Conservation (phyloP, 2,888 invertebrate genomes). For the Cantharis flavilabris region DNA sequence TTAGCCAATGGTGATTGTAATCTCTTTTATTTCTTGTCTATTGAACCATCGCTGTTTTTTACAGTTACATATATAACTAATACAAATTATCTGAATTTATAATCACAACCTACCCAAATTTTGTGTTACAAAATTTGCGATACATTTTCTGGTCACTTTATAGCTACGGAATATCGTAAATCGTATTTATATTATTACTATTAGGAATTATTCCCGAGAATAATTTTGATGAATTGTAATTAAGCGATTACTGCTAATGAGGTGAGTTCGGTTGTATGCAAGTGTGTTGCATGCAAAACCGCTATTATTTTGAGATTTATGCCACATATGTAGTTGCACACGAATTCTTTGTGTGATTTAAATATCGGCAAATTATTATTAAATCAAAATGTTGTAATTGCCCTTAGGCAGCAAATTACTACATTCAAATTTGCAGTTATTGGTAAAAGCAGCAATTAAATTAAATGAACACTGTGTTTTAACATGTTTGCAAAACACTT, state of each 20-base stretch:
- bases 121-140: not conserved
- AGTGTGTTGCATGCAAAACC: not conserved
- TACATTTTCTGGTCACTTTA: not conserved
- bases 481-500: not conserved
- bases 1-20: slow-evolving; percentile 12
- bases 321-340: not conserved
- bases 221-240: not conserved
- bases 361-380: not conserved
- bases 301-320: not conserved
- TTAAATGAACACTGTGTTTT: not conserved
- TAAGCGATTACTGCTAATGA: not conserved
- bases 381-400: not conserved
- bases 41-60: not conserved
- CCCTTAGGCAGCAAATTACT: not conserved
- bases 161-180: not conserved
- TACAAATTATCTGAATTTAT: not conserved
- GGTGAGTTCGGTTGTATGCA: not conserved
- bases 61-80: not conserved
- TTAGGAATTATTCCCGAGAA: not conserved
- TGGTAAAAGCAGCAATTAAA: not conserved
- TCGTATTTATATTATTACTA: not conserved
- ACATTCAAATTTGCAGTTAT: not conserved
- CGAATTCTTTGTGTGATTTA: not conserved
- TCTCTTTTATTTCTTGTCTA: slow-evolving; percentile 6
- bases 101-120: not conserved